Evolutionary conservation across 2,113 vertebrate genomes (phyloP), one percentile per base, ranked within the genome.

Genomic region (Morone saxatilis): DNA sequence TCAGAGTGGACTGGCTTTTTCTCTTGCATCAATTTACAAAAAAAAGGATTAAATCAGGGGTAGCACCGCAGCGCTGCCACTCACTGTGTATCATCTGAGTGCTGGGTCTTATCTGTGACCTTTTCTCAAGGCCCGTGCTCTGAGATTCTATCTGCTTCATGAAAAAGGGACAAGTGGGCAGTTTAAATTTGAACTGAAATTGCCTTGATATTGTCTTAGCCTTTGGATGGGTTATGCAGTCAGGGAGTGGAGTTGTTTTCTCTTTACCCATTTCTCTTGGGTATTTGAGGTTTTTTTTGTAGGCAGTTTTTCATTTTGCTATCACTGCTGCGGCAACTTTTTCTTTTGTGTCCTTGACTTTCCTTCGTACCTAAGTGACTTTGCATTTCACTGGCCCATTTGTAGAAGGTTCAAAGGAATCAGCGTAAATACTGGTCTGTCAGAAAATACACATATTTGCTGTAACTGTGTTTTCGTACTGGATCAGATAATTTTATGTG

Each of bases 181-280:
- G 94, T 91, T 93, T 92, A 92, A 92, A 93, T 94, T 92, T 90
- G 84, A 91, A 80, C 86, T 91, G 90, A 91, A 94, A 94, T 95
- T 93, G 92, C 88, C 89, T 92, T 89, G 89, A 94, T 92, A 94
- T 94, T 94, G 92, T 92, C 91, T 94, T 75, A 87, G 83, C 79
- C 84, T 78, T 63, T 88, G 87, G 81, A 91, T 82, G 81, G 85
- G 74, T 81, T 84, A 82, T 87, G 72, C 84, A 78, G 54, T 88
- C 82, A 65, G 83, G 45, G 81, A 89, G 71, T 63, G 54, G 61
- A 84, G 80, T 80, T 90, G 84, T 91, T 92, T 91, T 90, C 83
- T 84, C 76, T 74, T 80, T 17, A 79, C 63, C 74, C 71, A 69
- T 91, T 86, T 87, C 78, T 89, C 78, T 78, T 66, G 81, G 77